phyloP scores from a whole-genome alignment of 2,888 invertebrate genomes.

The Caprella mutica region DNA sequence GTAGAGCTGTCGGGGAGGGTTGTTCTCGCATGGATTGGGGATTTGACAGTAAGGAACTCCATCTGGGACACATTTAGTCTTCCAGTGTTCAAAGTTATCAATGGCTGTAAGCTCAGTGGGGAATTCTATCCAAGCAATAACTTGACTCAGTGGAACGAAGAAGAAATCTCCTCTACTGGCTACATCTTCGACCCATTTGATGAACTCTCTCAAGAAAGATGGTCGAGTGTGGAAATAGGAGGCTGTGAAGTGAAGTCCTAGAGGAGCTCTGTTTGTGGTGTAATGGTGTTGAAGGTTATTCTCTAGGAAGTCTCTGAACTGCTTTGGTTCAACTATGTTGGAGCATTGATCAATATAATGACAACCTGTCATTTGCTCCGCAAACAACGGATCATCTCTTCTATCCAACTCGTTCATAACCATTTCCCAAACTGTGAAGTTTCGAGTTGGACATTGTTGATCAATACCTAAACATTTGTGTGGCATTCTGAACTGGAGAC shows the following conservation, averaged over 20 bases:
- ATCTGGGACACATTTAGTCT: constrained; percentile 86
- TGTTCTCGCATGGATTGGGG: constrained; percentile 73
- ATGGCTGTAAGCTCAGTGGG: constrained; percentile 75
- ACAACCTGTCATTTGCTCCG: constrained; percentile 39
- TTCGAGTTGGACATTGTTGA: constrained; percentile 77
- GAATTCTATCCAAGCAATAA: constrained; percentile 92
- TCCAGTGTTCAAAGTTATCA: constrained; percentile 88
- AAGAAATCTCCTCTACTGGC: constrained; percentile 76
- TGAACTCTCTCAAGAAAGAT: constrained; percentile 78
- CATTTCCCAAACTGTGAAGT: constrained; percentile 56
- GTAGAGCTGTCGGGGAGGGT: constrained; percentile 45
- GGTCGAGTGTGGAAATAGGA: constrained; percentile 89
- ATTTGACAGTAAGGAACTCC: constrained; percentile 84
- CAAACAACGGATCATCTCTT: constrained; percentile 38
- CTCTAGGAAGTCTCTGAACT: constrained; percentile 30
- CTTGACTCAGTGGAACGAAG: constrained; percentile 59
- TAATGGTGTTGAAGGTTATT: constrained; percentile 89
- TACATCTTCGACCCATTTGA: constrained; percentile 89
- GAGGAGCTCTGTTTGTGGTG: constrained; percentile 80
- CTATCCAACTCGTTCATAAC: constrained; percentile 39
- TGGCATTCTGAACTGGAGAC: constrained; percentile 80
- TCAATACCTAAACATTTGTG: constrained; percentile 70
- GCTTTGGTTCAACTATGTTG: constrained; percentile 36
- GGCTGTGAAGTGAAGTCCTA: constrained; percentile 73
- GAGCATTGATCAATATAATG: constrained; percentile 39